Evolutionary conservation across 2,113 vertebrate genomes (phyloP), one percentile per base, ranked within the genome.

Genomic region (Cheilinus undulatus): DNA sequence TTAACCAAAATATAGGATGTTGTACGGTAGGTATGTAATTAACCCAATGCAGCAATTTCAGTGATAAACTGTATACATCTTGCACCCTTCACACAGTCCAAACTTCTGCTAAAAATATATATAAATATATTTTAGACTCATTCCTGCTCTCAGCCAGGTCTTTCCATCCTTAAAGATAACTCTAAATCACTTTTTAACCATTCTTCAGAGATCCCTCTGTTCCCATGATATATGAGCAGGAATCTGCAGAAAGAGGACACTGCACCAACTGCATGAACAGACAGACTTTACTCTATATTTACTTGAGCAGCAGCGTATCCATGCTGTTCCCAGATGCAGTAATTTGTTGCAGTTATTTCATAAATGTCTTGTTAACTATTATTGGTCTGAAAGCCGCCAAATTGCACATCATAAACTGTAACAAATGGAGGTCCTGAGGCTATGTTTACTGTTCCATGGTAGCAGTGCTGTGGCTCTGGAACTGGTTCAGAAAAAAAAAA

Each of bases 351-450:
- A 58, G 67, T 75, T 82, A 77, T 86, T 83, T 82, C 66, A 85
- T 79, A 74, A 76, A 79, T 83, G 78, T 70, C 73, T 84, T 75
- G 79, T 85, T 84, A 84, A 68, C 77, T 73, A 53, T 74, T 67
- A 82, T 63, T 83, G 57, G 72, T 73, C 38, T 71, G 62, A 78
- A 81, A 75, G 80, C 52, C 2, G 34, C 80, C 86, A 84, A 84
- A 80, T 68, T 81, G 66, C 69, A 78, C 63, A 84, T 60, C 71
- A 83, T 76, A 86, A 84, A 86, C 45, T 57, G 40, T 58, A 76
- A 86, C 71, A 87, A 86, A 80, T 76, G 69, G 60, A 65, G 14
- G 40, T 54, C 73, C 69, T n/a, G n/a, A 63, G 78, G 80, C 28
- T 60, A 51, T 70, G 70, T 79, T 86, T 78, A 79, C 56, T 81